phyloP scores from a whole-genome alignment of 2,888 invertebrate species.

The Drosophila austrosaltans region DNA sequence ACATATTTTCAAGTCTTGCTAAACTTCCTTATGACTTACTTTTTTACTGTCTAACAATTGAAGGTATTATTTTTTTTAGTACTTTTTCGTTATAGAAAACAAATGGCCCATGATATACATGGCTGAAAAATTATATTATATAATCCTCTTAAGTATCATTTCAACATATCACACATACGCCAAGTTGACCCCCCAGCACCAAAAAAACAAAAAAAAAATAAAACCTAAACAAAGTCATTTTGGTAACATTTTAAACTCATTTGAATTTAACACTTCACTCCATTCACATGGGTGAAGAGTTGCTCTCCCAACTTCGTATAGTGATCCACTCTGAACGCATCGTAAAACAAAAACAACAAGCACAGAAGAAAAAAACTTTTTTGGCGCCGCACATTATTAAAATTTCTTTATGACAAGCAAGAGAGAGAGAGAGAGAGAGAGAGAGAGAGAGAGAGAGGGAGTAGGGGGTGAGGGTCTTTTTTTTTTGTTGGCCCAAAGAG shows the following conservation, averaged over 20 bases:
- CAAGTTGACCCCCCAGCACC: constrained; percentile 52
- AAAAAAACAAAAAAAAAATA: too few relatives aligned
- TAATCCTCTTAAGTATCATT: constrained; percentile 55
- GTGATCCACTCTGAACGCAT: constrained; percentile 40
- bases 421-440: constrained; percentile 21
- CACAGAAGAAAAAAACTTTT: constrained; percentile 62
- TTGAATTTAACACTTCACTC: constrained; percentile 75
- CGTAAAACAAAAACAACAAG: constrained; percentile 49
- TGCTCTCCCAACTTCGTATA: constrained; percentile 3
- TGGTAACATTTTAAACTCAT: constrained; percentile 69
- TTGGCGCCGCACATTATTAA: constrained; percentile 81
- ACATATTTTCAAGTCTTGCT: too few relatives aligned
- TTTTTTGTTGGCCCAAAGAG: constrained; percentile 35
- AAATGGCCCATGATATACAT: neutral
- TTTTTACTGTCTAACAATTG: too few relatives aligned
- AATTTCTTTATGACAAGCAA: constrained; percentile 76
- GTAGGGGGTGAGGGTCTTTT: neutral
- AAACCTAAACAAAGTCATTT: constrained; percentile 54
- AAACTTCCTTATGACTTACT: too few relatives aligned
- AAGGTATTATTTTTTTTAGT: too few relatives aligned
- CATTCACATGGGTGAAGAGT: constrained; percentile 34
- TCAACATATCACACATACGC: constrained; percentile 60
- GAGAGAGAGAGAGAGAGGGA: neutral
- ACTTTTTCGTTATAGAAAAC: too few relatives aligned
- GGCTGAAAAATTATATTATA: constrained; percentile 11